These are phyloP conservation scores for Kradibia gibbosae DNA, from an alignment of 1,140 invertebrate genomes.

Conservation along the genomic window DNA sequence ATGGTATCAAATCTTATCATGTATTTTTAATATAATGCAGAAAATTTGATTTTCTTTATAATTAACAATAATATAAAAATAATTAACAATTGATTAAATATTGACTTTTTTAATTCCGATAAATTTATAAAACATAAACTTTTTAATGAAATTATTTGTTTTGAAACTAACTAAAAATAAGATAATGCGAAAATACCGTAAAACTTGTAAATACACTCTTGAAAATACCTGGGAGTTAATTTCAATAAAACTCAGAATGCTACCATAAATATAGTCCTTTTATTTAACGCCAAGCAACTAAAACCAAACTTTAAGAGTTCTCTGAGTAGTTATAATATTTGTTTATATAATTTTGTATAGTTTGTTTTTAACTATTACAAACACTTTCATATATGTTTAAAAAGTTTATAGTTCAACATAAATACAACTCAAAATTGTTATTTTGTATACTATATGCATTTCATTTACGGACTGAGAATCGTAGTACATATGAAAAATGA, in stretches of 20 bases:
- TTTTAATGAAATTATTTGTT: constrained; percentile 50
- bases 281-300: constrained; percentile 19
- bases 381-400: neutral
- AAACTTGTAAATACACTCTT: constrained; percentile 43
- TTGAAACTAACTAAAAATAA: constrained; percentile 31
- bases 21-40: too few species aligned
- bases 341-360: constrained; percentile 1
- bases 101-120: constrained; percentile 19
- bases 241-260: constrained; percentile 41
- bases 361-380: neutral
- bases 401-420: neutral
- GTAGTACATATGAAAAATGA: too few species aligned
- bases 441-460: too few species aligned
- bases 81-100: neutral
- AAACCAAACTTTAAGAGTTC: constrained; percentile 7
- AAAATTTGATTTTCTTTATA: neutral
- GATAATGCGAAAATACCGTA: constrained; percentile 34
- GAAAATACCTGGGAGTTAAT: constrained; percentile 35
- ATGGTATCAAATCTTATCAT: too few species aligned
- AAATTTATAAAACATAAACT: constrained; percentile 41
- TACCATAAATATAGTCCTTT: constrained; percentile 2
- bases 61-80: constrained; percentile 22
- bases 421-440: too few species aligned
- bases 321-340: neutral
- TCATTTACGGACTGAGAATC: too few species aligned